Percentiles rank a stretch among this genome's conserved stretches.
Evolutionary conservation across 2,888 invertebrate species (phyloP).

Genomic region (Epinotia bilunana): DNA sequence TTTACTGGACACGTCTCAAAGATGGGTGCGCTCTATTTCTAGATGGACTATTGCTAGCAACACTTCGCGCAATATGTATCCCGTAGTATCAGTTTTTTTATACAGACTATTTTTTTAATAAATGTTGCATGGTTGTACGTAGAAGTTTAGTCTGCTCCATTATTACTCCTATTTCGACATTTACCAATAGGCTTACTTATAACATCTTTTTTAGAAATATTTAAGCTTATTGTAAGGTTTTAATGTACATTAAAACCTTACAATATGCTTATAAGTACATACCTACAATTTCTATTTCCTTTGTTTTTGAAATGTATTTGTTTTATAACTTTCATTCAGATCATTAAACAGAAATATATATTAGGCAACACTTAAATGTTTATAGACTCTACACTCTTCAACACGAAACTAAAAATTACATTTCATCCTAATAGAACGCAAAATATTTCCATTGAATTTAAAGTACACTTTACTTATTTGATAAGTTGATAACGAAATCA

Average conservation of each 20-base stretch:
- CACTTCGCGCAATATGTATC: conserved; percentile 41
- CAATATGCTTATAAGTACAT: too few relatives aligned
- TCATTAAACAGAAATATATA: not conserved
- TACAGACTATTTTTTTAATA: conserved; percentile 21
- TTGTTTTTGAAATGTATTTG: not conserved
- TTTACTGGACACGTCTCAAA: conserved; percentile 28
- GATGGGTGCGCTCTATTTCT: conserved; percentile 28
- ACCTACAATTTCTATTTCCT: not conserved
- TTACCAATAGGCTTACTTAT: not conserved
- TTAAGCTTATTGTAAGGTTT: conserved; percentile 1
- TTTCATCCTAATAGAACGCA: not conserved
- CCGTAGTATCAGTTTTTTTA: conserved; percentile 16
- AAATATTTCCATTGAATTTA: not conserved
- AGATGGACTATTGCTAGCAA: conserved; percentile 2
- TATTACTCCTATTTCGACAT: conserved; percentile 9
- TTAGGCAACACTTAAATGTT: not conserved
- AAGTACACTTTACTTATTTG: not conserved
- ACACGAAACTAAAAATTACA: not conserved
- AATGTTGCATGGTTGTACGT: conserved; percentile 43
- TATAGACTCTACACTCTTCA: not conserved
- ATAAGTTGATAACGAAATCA: not conserved
- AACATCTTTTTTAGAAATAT: not conserved
- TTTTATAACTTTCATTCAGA: not conserved
- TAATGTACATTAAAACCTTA: too few relatives aligned
- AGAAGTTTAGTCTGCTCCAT: conserved; percentile 28